Evolutionary conservation across 2,888 invertebrate genomes (phyloP).

Genomic region (Chymomyza fuscimana): DNA sequence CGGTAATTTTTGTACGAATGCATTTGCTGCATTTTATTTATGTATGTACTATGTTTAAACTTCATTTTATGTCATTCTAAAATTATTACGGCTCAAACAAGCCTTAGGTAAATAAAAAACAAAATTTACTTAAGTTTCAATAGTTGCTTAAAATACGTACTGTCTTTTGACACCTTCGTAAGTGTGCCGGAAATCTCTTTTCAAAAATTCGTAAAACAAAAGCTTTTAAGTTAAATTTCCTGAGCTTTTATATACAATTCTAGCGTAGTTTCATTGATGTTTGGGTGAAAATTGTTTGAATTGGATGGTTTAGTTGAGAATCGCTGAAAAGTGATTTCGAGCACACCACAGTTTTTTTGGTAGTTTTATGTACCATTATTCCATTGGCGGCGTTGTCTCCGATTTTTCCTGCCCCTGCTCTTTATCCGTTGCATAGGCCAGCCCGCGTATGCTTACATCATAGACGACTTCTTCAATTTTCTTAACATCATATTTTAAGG

Average conservation of each 20-base stretch:
- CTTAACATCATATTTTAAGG: conserved; percentile 94
- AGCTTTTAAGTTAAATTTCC: too few species aligned
- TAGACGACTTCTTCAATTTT: conserved; percentile 95
- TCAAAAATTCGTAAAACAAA: too few species aligned
- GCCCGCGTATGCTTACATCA: conserved; percentile 90
- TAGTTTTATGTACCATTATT: conserved; percentile 12
- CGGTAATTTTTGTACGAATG: too few species aligned
- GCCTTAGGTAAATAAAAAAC: too few species aligned
- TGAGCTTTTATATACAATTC: too few species aligned
- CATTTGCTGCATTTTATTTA: not conserved
- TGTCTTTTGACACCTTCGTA: not conserved
- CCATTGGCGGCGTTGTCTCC: conserved; percentile 25
- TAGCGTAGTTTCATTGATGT: too few species aligned
- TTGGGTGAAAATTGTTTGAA: too few species aligned
- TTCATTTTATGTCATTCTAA: not conserved
- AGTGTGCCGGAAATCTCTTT: too few species aligned
- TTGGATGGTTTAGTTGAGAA: too few species aligned
- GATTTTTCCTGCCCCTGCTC: conserved; percentile 21
- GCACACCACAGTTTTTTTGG: not conserved
- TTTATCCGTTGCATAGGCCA: conserved; percentile 76
- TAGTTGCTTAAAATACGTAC: not conserved
- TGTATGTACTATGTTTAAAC: not conserved
- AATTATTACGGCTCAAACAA: too few species aligned
- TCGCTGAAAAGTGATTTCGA: too few species aligned
- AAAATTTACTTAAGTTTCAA: not conserved